Conservation (phyloP, 2,113 vertebrate species). For the Crotalus viridis region DNA sequence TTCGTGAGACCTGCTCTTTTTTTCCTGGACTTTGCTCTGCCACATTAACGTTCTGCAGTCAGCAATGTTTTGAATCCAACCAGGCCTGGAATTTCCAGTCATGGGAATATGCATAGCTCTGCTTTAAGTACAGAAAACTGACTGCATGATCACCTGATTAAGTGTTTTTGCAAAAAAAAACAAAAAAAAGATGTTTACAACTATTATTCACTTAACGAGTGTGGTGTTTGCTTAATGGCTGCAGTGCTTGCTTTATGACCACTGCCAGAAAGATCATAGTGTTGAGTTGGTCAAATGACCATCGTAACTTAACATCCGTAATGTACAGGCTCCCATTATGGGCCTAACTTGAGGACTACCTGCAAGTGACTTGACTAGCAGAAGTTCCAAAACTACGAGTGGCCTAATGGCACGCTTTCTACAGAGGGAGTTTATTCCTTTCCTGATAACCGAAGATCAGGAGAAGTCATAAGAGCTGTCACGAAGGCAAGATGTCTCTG, state of each 20-base stretch:
- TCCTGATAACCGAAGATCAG: neutral
- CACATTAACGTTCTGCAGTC: neutral
- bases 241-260: too few relatives aligned
- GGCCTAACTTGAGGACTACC: too few relatives aligned
- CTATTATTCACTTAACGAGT: too few relatives aligned
- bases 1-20: neutral
- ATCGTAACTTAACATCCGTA: too few relatives aligned
- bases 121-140: neutral
- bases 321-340: too few relatives aligned
- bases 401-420: neutral
- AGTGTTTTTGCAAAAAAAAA: too few relatives aligned
- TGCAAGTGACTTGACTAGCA: neutral
- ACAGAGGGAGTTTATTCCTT: neutral
- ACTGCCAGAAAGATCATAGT: too few relatives aligned
- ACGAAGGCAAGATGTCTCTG: neutral
- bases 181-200: too few relatives aligned
- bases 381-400: neutral
- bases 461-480: neutral
- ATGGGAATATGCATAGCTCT: neutral
- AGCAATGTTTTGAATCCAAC: neutral
- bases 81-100: neutral
- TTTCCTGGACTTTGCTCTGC: neutral
- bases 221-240: too few relatives aligned
- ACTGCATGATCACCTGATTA: too few relatives aligned
- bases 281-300: too few relatives aligned